These are phyloP conservation scores for Etheostoma spectabile DNA, from an alignment of 2,113 vertebrate genomes.

Conservation along the genomic window DNA sequence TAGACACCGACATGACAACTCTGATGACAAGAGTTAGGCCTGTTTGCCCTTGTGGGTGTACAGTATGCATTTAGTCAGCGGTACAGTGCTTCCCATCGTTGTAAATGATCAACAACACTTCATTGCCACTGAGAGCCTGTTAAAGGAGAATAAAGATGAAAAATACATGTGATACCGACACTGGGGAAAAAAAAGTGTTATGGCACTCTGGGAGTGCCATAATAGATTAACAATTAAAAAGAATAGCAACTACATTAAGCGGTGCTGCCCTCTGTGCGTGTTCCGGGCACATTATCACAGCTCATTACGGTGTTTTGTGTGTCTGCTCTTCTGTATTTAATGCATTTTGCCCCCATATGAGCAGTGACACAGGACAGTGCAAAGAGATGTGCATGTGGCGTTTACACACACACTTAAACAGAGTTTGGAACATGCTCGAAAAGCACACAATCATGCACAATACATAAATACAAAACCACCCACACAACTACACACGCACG, in stretches of 20 bases:
- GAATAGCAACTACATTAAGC: constrained; percentile 69
- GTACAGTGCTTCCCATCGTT: constrained; percentile 37
- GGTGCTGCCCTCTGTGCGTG: constrained; percentile 45
- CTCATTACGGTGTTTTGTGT: constrained; percentile 47
- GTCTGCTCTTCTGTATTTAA: constrained; percentile 52
- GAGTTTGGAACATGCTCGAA: constrained; percentile 23
- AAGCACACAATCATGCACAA: constrained; percentile 34
- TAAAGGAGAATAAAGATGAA: constrained; percentile 64
- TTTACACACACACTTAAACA: constrained; percentile 7
- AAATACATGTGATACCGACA: constrained; percentile 60
- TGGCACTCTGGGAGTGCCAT: constrained; percentile 49
- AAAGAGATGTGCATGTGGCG: not conserved
- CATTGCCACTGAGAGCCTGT: constrained; percentile 27
- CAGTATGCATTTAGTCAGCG: constrained; percentile 42
- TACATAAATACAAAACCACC: constrained; percentile 38
- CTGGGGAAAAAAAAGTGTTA: constrained; percentile 40
- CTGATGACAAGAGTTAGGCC: constrained; percentile 13
- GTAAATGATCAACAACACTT: constrained; percentile 56
- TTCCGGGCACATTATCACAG: constrained; percentile 40
- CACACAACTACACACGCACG: constrained; percentile 33
- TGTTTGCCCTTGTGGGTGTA: constrained; percentile 44
- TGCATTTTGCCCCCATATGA: constrained; percentile 33
- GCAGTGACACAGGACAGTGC: constrained; percentile 8
- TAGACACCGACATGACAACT: constrained; percentile 13
- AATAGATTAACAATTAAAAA: constrained; percentile 77